phyloP scores from a whole-genome alignment of 2,113 vertebrate species.

The Vulpes lagopus region DNA sequence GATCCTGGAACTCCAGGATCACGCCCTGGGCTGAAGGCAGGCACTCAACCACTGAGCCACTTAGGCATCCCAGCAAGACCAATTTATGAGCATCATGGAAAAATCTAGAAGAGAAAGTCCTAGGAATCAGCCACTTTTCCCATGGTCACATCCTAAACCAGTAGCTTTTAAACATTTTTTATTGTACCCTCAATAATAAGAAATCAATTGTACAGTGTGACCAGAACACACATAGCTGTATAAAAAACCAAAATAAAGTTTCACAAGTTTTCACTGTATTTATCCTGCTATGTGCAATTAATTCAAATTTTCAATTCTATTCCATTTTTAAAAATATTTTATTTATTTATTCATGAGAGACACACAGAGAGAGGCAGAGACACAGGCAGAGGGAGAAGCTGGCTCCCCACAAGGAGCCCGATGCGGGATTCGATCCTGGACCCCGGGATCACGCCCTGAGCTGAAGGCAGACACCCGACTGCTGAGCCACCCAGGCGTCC shows the following conservation, averaged over 20 bases:
- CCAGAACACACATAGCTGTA: not conserved
- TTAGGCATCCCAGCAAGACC: not conserved
- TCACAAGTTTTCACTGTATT: constrained; percentile 28
- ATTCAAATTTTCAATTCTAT: constrained; percentile 16
- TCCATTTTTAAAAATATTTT: not conserved
- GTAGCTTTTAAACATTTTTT: constrained; percentile 21
- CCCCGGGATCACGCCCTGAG: not conserved
- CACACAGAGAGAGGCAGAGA: not conserved
- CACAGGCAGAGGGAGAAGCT: not conserved
- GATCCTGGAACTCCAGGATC: too few relatives aligned
- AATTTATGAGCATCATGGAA: not conserved
- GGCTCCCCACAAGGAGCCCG: not conserved
- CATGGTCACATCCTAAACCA: not conserved
- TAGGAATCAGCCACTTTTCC: not conserved
- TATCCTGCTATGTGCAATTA: not conserved
- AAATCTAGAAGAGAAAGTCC: constrained; percentile 47
- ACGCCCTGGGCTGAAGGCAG: too few relatives aligned
- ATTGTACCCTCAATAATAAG: not conserved
- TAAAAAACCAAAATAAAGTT: not conserved
- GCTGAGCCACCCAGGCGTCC: not conserved
- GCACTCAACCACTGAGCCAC: too few relatives aligned
- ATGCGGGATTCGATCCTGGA: not conserved
- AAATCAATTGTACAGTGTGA: not conserved
- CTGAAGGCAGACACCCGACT: not conserved
- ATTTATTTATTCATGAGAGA: not conserved